Percentiles rank a stretch among this genome's conserved stretches.
Conservation (phyloP, 2,797 vertebrate genomes). For the Enteromius mattozi region DNA sequence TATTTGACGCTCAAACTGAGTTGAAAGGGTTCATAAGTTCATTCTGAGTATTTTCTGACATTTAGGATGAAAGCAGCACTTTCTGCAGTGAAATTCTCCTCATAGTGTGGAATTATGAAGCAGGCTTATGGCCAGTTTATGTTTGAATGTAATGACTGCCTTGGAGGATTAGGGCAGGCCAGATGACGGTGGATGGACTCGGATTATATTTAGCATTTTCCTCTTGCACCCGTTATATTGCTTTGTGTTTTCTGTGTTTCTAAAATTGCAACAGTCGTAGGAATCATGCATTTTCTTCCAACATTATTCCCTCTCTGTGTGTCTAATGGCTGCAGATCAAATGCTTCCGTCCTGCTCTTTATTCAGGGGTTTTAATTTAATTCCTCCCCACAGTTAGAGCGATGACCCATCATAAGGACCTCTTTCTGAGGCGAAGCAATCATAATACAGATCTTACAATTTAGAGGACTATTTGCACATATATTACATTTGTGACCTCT, state of each 20-base stretch:
- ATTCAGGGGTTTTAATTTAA: constrained; percentile 45
- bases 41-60: not conserved
- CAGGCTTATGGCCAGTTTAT: constrained; percentile 51
- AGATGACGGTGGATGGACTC: constrained; percentile 55
- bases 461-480: not conserved
- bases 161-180: constrained; percentile 58
- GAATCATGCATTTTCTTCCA: not conserved
- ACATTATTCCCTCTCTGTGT: constrained; percentile 5
- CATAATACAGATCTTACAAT: constrained; percentile 11
- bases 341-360: constrained; percentile 5
- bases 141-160: constrained; percentile 55
- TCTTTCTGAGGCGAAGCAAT: constrained; percentile 21
- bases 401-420: constrained; percentile 32
- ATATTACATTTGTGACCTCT: not conserved
- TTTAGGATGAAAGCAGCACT: constrained; percentile 29
- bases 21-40: not conserved
- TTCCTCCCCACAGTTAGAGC: constrained; percentile 37
- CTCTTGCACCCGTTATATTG: constrained; percentile 8
- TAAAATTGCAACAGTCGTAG: constrained; percentile 2
- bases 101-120: constrained; percentile 22
- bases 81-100: constrained; percentile 26
- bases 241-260: constrained; percentile 39
- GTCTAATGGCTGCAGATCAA: constrained; percentile 32
- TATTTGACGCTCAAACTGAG: not conserved
- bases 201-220: constrained; percentile 55